Base-by-base conservation (phyloP, 2,797 vertebrate species). In the Sciaenops ocellatus region DNA sequence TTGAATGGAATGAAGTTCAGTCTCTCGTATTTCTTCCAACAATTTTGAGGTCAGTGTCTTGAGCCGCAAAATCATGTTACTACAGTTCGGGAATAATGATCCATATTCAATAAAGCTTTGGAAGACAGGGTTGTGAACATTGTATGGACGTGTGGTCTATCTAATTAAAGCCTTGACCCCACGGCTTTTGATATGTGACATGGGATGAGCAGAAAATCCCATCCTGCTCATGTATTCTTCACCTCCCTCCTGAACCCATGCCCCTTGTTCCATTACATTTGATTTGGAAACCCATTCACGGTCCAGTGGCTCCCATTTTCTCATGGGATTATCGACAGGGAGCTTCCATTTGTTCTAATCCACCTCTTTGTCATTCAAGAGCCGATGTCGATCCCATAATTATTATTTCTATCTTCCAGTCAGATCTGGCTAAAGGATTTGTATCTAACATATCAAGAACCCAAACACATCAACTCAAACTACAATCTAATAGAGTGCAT, bases 361-460 rank as follows among this genome's bases (percentile, higher is more conserved):
- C 85, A 90, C 79, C 90, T 93, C 82, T 84, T 93, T 93, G 90
- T 86, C 90, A 92, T 92, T 93, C 88, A 87, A 76, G 85, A 91
- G 83, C 63, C 24, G n/a, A 55, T 68, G 88, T 88, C 71, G 44
- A 89, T 86, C 80, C 79, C 69, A 80, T 91, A 90, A 92, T 94
- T 90, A 89, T 86, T 82, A 13, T 88, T 91, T 92, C 82, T 85
- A 82, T 90, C 85, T 87, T 74, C 69, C 67, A 67, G 69, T 78
- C 75, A 73, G 66, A 78, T 81, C 38, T 60, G 60, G 20, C 34
- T 83, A 51, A 76, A 68, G 74, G 59, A 89, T 89, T 76, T 79
- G 34, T 73, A 84, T 90, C 83, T 59, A 54, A 79, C 88, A 70
- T 10, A 79, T 65, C 16, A 48, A 38, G n/a, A 82, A 66, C 38